phyloP scores from a whole-genome alignment of 2,888 invertebrate species.

The Saturnia japonica region DNA sequence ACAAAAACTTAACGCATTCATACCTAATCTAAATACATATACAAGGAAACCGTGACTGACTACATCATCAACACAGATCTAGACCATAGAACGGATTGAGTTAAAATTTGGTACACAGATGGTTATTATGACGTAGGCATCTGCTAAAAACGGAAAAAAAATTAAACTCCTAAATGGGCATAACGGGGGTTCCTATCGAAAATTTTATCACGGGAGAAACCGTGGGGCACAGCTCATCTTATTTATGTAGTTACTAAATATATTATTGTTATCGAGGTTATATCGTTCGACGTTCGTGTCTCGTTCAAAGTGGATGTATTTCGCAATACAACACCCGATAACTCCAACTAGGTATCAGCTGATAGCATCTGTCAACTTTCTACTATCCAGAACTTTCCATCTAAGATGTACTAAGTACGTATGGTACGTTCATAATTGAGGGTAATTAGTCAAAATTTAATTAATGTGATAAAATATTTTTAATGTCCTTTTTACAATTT shows the following conservation, averaged over 20 bases:
- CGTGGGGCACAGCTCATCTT: too few relatives aligned
- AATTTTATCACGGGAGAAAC: too few relatives aligned
- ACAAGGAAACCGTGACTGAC: too few relatives aligned
- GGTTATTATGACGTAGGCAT: too few relatives aligned
- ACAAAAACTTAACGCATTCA: too few relatives aligned
- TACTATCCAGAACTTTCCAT: slow-evolving; percentile 38
- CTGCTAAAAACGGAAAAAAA: too few relatives aligned
- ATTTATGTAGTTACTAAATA: not conserved
- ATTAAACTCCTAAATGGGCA: too few relatives aligned
- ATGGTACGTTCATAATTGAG: slow-evolving; percentile 5
- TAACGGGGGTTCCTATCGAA: too few relatives aligned
- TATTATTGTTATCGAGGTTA: slow-evolving; percentile 7
- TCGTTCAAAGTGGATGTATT: not conserved
- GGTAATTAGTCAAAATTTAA: not conserved
- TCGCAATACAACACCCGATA: not conserved
- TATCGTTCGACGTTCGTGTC: not conserved
- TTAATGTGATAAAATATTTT: not conserved
- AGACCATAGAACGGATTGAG: too few relatives aligned
- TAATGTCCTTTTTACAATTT: not conserved
- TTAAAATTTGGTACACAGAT: too few relatives aligned
- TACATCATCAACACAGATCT: too few relatives aligned
- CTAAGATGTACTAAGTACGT: slow-evolving; percentile 14
- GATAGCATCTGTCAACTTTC: slow-evolving; percentile 35
- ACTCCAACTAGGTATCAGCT: slow-evolving; percentile 20
- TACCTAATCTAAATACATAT: too few relatives aligned